Conservation (phyloP, 2,797 vertebrate species). For the Somateria mollissima region DNA sequence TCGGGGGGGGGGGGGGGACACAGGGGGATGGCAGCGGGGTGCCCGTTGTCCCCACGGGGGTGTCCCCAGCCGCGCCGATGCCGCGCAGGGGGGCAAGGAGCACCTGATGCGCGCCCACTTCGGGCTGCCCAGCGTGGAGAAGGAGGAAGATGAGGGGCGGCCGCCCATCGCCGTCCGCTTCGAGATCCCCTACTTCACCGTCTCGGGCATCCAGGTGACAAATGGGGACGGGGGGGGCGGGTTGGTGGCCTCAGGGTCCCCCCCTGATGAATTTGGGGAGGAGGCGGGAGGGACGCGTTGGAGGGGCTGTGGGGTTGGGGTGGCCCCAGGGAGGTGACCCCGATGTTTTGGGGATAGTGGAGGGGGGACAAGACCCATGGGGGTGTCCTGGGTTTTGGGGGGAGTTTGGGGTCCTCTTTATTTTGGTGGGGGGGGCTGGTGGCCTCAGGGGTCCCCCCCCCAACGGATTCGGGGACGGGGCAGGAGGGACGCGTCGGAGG, state of each 20-base stretch:
- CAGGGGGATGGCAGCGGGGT: neutral
- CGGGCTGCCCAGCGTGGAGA: conserved; percentile 93
- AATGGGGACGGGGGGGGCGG: no score
- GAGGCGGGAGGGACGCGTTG: no score
- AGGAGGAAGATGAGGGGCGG: conserved; percentile 87
- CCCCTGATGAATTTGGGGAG: neutral
- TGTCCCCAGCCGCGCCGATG: neutral
- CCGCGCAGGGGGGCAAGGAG: conserved; percentile 88
- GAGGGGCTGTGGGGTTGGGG: no score
- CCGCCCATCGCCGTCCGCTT: conserved; percentile 94
- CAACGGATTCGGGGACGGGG: neutral
- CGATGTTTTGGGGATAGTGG: neutral
- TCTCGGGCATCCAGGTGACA: conserved; percentile 92
- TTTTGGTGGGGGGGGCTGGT: no score
- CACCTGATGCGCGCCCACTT: conserved; percentile 95
- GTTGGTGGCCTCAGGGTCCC: no score
- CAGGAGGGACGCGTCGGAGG: no score
- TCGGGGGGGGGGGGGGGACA: no score
- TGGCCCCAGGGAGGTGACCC: neutral
- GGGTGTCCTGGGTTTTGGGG: neutral
- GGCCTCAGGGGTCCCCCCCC: fast-evolving
- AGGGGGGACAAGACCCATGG: neutral
- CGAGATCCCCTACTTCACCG: conserved; percentile 96
- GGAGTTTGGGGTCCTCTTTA: neutral
- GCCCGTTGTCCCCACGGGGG: no score